Evolutionary conservation across 2,113 vertebrate species (phyloP), one percentile per base, ranked within the genome.

Genomic region (Aegotheles bennettii): DNA sequence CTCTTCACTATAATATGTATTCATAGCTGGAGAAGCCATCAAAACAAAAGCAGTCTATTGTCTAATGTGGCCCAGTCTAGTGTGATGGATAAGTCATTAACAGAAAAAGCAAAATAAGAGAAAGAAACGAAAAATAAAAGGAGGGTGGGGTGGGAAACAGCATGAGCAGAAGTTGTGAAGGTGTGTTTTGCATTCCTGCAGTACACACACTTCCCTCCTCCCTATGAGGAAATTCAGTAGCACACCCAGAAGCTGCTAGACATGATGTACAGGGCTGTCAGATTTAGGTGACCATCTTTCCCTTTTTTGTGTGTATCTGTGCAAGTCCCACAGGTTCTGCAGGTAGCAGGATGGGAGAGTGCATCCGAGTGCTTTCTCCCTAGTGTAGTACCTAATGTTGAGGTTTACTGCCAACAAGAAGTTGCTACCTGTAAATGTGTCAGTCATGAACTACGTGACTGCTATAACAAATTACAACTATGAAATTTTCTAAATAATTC

Each of bases 391-490:
- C 8, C 54, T 64, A 11, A 53, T 53, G 25, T 35, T 56, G 18
- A 87, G 36, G 18, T 94, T 70, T 91, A 43, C n/a, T 85, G 48
- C 43, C 85, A 85, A 56, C 28, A 43, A 79, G 42, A 69, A 67
- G 36, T 7, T 79, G 61, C 61, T 83, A 71, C 67, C n/a, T 71
- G 19, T 64, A 87, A 89, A 84, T 3, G 9, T 79, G 61, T 69
- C 84, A 69, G 12, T 85, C 90, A 76, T 12, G 5, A 89, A 18
- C 53, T 57, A 69, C 0, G 1, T 43, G 48, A 76, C 59, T 45
- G 53, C 2, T 2, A 17, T 47, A 45, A n/a, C 35, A 69, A 90
- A 88, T 77, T 29, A 50, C 40, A 86, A 2, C 36, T 73, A 73
- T 43, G 9, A 70, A 50, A 16, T 81, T 48, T 73, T n/a, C 12